Base-by-base conservation (phyloP, 2,888 invertebrate genomes). In the Bugulina stolonifera region DNA sequence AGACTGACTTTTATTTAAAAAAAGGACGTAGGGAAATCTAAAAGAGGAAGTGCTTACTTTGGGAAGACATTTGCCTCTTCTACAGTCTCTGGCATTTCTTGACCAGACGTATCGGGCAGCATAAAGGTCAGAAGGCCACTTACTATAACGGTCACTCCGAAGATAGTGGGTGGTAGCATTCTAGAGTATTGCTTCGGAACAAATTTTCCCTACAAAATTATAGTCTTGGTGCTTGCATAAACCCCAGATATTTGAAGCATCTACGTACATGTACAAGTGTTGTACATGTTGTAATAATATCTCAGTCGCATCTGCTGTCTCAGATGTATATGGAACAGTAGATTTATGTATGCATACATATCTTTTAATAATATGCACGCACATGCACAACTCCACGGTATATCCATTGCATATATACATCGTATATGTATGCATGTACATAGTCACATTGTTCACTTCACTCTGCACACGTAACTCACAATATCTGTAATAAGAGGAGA, bases 401-500 rank as follows among this genome's bases (percentile, higher is more conserved):
- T 18, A 5, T 43, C 43, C 43, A 18, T 5, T 10, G 18, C 18
- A 43, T 18, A 43, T 10, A 18, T 10, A 18, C 43, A 43, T 18
- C 5, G 18, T 5, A 10, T 43, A 43, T 43, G 18, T 10, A 43
- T 43, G 43, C 43, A 43, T 43, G 18, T 18, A 5, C 43, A 43
- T 10, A 10, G 43, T 43, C 18, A 43, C 43, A 43, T 43, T 10
- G 18, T 43, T 10, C 10, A 5, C 43, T 43, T 43, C 5, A 18
- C 18, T 43, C 43, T 43, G 18, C 43, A 43, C 18, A 43, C 43
- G n/a, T n/a, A n/a, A 52, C 23, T 57, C 23, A 57, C 57, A 10
- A 64, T 25, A n/a, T 64, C 64, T 29, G 64, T 18, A 25, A 64
- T 64, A 27, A 64, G 27, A 18, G 64, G 64, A n/a, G 64, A 22